Percentiles rank a stretch among this genome's conserved stretches.
Evolutionary conservation across 1,140 invertebrate species (phyloP).

Genomic region (Drosophila obscura): DNA sequence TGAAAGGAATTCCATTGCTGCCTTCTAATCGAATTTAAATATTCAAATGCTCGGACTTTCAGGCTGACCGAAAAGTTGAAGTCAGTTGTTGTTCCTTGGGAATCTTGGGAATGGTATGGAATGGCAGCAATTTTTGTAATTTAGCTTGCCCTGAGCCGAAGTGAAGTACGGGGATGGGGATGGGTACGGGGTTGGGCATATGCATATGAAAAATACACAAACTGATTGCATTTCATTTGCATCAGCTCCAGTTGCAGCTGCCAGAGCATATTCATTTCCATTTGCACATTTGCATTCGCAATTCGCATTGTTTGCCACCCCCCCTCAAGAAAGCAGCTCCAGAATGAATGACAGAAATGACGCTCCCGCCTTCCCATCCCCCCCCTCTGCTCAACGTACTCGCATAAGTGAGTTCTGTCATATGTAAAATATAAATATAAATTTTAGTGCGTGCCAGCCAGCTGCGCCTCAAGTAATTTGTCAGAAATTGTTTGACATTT

Average conservation of each 20-base stretch:
- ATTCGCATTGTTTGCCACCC: constrained; percentile 44
- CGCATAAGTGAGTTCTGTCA: constrained; percentile 41
- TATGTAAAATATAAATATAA: constrained; percentile 57
- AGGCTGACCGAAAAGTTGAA: constrained; percentile 22
- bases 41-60: constrained; percentile 41
- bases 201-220: constrained; percentile 60
- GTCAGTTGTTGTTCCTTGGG: constrained; percentile 12
- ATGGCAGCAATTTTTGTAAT: constrained; percentile 41
- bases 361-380: too few species aligned
- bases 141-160: constrained; percentile 20
- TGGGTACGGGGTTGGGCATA: constrained; percentile 16
- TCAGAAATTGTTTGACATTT: constrained; percentile 71
- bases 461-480: constrained; percentile 61
- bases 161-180: background rate
- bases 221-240: constrained; percentile 51
- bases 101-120: constrained; percentile 33
- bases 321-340: constrained; percentile 40
- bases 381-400: too few species aligned
- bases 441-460: constrained; percentile 48
- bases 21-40: constrained; percentile 64
- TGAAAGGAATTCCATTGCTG: constrained; percentile 11
- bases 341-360: constrained; percentile 45
- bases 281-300: background rate
- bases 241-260: constrained; percentile 27
- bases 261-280: constrained; percentile 42